Conservation (phyloP, 92 coral and sea anemone genomes). For the Phymanthus crucifer region DNA sequence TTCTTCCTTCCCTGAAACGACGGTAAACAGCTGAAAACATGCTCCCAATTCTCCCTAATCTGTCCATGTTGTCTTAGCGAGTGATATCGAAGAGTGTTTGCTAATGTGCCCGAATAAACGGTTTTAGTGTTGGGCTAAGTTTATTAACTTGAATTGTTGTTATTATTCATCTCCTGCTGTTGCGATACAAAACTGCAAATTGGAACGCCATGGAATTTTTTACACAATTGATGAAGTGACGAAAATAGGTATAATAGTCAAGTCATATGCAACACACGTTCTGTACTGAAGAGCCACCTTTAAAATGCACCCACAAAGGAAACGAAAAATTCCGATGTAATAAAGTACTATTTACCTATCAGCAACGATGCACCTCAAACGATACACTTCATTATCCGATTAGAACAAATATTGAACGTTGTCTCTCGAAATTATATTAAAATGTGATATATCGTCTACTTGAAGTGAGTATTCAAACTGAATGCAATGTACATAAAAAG, state of each 20-base stretch:
- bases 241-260: neutral
- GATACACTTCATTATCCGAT: neutral
- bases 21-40: slow-evolving; percentile 10
- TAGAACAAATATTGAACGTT: neutral
- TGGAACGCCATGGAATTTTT: neutral
- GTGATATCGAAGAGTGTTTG: slow-evolving; percentile 5
- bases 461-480: too few relatives aligned
- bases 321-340: neutral
- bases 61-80: slow-evolving; percentile 3
- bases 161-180: neutral
- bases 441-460: neutral
- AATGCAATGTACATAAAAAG: too few relatives aligned
- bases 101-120: neutral
- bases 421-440: neutral
- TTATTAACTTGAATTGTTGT: neutral
- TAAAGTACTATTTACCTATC: neutral
- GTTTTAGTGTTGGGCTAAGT: neutral
- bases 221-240: neutral
- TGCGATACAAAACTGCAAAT: neutral
- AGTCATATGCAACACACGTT: neutral
- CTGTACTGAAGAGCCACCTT: neutral
- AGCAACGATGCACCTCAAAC: neutral
- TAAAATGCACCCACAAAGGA: neutral
- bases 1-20: slow-evolving; percentile 46
- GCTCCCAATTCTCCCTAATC: neutral